Base-by-base conservation (phyloP, 1,140 invertebrate species). In the Aradophagus sp. region DNA sequence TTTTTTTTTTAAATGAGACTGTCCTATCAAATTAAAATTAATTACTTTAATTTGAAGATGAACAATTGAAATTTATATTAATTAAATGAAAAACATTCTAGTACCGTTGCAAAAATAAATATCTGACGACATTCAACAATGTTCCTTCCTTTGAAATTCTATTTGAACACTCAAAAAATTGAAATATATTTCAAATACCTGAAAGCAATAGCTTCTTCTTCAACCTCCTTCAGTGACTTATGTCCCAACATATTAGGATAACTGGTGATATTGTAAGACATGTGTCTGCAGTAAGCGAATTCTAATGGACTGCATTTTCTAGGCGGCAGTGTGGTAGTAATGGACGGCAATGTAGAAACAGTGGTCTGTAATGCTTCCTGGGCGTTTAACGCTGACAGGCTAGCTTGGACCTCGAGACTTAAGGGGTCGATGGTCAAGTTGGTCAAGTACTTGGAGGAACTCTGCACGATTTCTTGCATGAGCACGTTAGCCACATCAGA, bases 191-290 rank as follows among this genome's bases (percentile, higher is more conserved):
- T n/a, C n/a, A n/a, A n/a, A n/a, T 44, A 89, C 88, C 88, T 88
- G 68, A 94, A 95, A 0, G 92, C 87, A 34, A 95, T 94, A 1
- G 95, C 87, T 81, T 96, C 91, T 12, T 90, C 88, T 63, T 91
- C 83, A 5, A 95, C 88, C 26, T 92, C 90, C 5, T 89, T 87
- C 11, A 91, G 80, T 10, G 88, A 90, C 14, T 83, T 84, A 67
- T 92, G 91, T 1, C 87, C 88, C 16, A 96, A 84, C 1, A 94
- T 81, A 81, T 96, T 96, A 0, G 95, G 95, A 79, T 95, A 96
- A 0, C 93, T 91, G 0, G 94, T 96, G 1, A 89, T 79, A 76
- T 95, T 96, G 80, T 94, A 93, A 0, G 89, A 87, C 13, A 95
- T 82, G 48, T 89, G 88, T 26, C 88, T 87, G 78, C 95, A 96